phyloP scores from a whole-genome alignment of 2,888 invertebrate species.

The Leptinotarsa tumamoca region DNA sequence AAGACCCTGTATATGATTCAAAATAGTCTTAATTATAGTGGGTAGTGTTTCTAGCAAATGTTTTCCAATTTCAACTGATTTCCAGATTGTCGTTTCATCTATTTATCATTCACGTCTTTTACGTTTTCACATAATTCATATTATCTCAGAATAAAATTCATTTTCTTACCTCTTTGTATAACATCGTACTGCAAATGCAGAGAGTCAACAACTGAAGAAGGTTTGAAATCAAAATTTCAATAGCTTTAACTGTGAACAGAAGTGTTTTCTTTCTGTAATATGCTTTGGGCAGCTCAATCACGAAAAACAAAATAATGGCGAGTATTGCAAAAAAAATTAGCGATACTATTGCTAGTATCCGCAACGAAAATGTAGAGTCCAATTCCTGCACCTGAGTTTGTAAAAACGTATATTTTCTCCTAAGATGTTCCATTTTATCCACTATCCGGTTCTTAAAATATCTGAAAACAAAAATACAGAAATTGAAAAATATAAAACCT shows the following conservation, averaged over 20 bases:
- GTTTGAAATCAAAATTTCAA: neutral
- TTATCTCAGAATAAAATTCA: neutral
- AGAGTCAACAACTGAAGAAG: neutral
- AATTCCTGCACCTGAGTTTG: neutral
- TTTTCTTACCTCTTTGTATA: conserved; percentile 10
- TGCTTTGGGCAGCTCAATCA: neutral
- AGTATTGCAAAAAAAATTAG: neutral
- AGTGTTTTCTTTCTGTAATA: neutral
- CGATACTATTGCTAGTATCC: neutral
- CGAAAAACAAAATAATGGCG: neutral
- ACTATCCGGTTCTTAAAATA: neutral
- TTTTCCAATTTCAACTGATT: no score
- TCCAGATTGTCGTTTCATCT: neutral
- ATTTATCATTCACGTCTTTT: neutral
- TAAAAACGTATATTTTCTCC: neutral
- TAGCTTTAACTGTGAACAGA: neutral
- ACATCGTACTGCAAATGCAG: conserved; percentile 3
- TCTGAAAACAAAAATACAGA: neutral
- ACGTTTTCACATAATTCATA: neutral
- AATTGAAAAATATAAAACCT: no score
- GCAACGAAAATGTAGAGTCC: neutral
- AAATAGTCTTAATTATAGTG: no score
- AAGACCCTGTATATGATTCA: no score
- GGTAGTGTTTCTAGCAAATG: no score
- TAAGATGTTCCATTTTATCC: neutral